Conservation (phyloP, 2,888 invertebrate genomes). For the Plagodis pulveraria region DNA sequence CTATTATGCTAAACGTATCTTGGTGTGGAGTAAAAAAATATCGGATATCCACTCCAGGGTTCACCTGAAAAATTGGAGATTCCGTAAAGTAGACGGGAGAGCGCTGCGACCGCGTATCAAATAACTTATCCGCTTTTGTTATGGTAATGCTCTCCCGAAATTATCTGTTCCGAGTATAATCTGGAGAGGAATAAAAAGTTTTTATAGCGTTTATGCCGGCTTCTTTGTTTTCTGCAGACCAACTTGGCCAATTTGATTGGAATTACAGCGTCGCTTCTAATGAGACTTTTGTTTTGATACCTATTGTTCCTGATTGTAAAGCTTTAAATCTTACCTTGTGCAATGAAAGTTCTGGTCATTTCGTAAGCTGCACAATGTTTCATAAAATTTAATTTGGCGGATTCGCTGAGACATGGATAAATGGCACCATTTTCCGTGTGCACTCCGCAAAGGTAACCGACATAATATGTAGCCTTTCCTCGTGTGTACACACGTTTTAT, state of each 20-base stretch:
- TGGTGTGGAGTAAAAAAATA: slow-evolving; percentile 49
- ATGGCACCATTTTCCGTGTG: slow-evolving; percentile 31
- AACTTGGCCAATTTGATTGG: slow-evolving; percentile 35
- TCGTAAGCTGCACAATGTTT: slow-evolving; percentile 31
- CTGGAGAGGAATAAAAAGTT: slow-evolving; percentile 62
- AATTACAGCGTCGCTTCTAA: slow-evolving; percentile 28
- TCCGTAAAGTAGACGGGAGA: slow-evolving; percentile 50
- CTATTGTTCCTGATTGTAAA: slow-evolving; percentile 21
- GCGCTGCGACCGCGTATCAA: slow-evolving; percentile 62
- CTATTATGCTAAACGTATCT: slow-evolving; percentile 55
- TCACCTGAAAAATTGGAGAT: slow-evolving; percentile 68
- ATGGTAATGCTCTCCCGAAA: slow-evolving; percentile 74
- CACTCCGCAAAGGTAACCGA: slow-evolving; percentile 30
- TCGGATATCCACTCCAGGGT: slow-evolving; percentile 54
- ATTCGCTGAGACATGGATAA: slow-evolving; percentile 36
- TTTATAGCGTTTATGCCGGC: slow-evolving; percentile 38
- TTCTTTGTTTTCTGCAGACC: slow-evolving; percentile 33
- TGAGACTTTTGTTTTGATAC: slow-evolving; percentile 26
- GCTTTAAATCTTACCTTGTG: slow-evolving; percentile 24
- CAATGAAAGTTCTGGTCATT: slow-evolving; percentile 23
- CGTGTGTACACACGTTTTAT: slow-evolving; percentile 35
- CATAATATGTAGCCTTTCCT: slow-evolving; percentile 38
- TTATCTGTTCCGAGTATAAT: slow-evolving; percentile 69
- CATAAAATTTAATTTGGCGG: slow-evolving; percentile 37
- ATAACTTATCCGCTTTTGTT: slow-evolving; percentile 79